These are phyloP conservation scores for Drosophila suboccidentalis DNA, from an alignment of 2,888 invertebrate species.

Conservation along the genomic window DNA sequence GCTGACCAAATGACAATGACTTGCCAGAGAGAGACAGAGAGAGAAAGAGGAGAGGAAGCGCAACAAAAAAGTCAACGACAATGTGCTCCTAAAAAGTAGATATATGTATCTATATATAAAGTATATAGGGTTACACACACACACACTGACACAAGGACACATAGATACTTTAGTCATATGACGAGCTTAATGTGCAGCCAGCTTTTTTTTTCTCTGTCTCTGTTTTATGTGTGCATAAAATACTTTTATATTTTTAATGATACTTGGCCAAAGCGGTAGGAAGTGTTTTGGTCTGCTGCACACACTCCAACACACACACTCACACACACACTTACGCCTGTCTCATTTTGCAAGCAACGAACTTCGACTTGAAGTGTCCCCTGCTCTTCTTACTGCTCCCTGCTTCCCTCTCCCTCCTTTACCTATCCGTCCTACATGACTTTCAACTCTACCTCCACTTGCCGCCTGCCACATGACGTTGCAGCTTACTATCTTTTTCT, in stretches of 20 bases:
- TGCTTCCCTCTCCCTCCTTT: not conserved
- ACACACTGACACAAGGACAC: slow-evolving; percentile 9
- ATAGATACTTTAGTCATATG: slow-evolving; percentile 41
- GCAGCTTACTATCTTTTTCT: slow-evolving; percentile 41
- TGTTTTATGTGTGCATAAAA: slow-evolving; percentile 64
- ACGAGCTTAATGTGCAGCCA: slow-evolving; percentile 60
- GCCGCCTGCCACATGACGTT: slow-evolving; percentile 56
- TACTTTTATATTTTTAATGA: slow-evolving; percentile 81
- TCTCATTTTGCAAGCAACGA: slow-evolving; percentile 70
- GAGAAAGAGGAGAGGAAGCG: slow-evolving; percentile 19
- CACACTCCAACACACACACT: slow-evolving; percentile 60
- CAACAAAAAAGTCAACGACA: slow-evolving; percentile 51
- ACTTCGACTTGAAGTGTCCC: slow-evolving; percentile 51
- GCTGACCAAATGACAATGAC: slow-evolving; percentile 79
- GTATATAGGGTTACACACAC: slow-evolving; percentile 24
- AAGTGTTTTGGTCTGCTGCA: slow-evolving; percentile 79
- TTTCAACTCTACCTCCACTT: slow-evolving; percentile 63
- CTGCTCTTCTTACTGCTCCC: not conserved
- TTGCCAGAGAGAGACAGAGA: slow-evolving; percentile 42
- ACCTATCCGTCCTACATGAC: slow-evolving; percentile 63
- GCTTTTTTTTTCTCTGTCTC: slow-evolving; percentile 4
- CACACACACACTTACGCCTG: slow-evolving; percentile 33
- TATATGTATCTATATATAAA: slow-evolving; percentile 5
- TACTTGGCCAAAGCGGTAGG: slow-evolving; percentile 80
- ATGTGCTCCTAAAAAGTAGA: slow-evolving; percentile 33